Evolutionary conservation across 35 echinoderm and acorn worm species (phyloP).

Genomic region (Heliocidaris erythrogramma): DNA sequence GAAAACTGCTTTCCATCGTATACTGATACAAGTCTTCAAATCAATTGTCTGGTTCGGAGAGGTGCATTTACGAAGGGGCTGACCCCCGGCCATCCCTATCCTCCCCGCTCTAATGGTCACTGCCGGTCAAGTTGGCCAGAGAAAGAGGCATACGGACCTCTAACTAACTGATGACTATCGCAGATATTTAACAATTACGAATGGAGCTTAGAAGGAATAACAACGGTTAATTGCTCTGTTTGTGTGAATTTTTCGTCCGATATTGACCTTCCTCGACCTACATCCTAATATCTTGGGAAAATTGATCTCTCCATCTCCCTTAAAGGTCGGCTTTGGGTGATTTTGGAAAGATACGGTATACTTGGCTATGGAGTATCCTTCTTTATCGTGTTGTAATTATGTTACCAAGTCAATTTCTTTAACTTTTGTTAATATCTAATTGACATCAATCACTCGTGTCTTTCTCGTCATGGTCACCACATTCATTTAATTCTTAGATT

Average conservation of each 20-base stretch:
- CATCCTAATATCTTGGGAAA: not conserved
- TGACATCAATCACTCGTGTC: not conserved
- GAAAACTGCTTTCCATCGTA: not conserved
- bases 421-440: not conserved
- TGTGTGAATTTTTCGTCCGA: not conserved
- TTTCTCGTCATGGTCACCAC: not conserved
- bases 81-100: not conserved
- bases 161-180: not conserved
- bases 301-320: not conserved
- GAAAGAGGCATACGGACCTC: not conserved
- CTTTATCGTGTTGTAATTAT: not conserved
- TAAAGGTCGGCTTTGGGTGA: not conserved
- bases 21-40: not conserved
- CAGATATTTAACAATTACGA: conserved; percentile 5
- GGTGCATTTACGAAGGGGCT: not conserved
- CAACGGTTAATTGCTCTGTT: conserved; percentile 10
- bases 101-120: not conserved
- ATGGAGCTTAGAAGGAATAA: not conserved
- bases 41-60: not conserved
- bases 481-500: not conserved
- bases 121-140: not conserved
- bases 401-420: not conserved
- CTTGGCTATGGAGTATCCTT: not conserved
- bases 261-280: not conserved
- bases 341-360: not conserved